These are phyloP conservation scores for Acleris literana DNA, from an alignment of 2,888 invertebrate species.

Conservation along the genomic window DNA sequence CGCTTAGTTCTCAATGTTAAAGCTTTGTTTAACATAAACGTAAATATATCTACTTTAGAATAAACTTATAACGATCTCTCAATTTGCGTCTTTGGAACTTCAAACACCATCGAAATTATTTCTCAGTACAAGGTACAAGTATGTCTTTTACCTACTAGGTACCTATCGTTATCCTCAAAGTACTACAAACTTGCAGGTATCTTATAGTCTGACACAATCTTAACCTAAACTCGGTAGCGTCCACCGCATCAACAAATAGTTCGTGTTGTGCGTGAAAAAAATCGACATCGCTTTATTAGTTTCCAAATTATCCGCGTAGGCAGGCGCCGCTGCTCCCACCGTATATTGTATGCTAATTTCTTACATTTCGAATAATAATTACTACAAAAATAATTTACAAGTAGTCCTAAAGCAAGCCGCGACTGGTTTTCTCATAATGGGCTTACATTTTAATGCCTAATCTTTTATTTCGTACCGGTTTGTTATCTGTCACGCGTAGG, in stretches of 20 bases:
- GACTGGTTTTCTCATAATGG: constrained; percentile 53
- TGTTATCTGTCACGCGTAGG: constrained; percentile 32
- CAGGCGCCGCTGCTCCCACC: constrained; percentile 64
- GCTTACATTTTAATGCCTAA: constrained; percentile 43
- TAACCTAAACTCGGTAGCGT: not conserved
- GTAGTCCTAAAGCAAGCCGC: constrained; percentile 58
- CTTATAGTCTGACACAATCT: no score
- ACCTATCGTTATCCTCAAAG: no score
- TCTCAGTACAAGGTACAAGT: no score
- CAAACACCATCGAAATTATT: no score
- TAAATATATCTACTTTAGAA: no score
- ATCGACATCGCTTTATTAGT: constrained; percentile 40
- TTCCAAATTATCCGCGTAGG: constrained; percentile 53
- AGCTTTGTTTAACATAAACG: no score
- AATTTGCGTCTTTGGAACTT: no score
- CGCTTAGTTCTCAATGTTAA: no score
- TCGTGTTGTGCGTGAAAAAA: constrained; percentile 9
- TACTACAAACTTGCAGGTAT: no score
- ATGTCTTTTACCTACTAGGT: no score
- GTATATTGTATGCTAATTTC: constrained; percentile 79
- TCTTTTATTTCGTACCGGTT: constrained; percentile 47
- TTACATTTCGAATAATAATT: constrained; percentile 72
- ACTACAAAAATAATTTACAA: constrained; percentile 68
- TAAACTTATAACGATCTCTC: no score
- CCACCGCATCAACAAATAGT: constrained; percentile 13